These are phyloP conservation scores for Brenthis ino DNA, from an alignment of 2,888 invertebrate genomes.

Conservation along the genomic window DNA sequence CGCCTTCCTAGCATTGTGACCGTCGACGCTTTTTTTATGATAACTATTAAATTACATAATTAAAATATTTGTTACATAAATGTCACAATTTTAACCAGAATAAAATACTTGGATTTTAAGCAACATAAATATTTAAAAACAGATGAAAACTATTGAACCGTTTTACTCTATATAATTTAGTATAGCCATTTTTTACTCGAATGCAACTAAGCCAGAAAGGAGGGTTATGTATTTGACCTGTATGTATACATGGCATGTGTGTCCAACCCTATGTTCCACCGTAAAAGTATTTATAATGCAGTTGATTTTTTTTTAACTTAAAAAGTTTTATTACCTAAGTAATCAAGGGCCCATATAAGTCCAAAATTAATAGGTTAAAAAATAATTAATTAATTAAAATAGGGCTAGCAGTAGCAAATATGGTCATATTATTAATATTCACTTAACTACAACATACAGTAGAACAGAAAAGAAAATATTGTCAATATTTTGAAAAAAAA, in stretches of 20 bases:
- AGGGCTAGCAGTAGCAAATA: no score
- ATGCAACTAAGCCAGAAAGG: no score
- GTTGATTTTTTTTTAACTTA: no score
- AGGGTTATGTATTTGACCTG: no score
- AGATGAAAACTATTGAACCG: background rate
- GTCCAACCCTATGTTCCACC: no score
- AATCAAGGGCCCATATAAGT: no score
- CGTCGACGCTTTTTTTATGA: slow-evolving; percentile 39
- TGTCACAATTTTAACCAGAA: background rate
- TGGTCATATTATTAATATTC: background rate
- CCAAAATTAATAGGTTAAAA: no score
- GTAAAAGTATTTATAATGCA: no score
- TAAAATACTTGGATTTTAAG: background rate
- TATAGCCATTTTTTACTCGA: no score
- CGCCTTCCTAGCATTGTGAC: slow-evolving; percentile 40
- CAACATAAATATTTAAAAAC: background rate
- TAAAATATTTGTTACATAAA: background rate
- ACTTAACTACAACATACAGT: background rate
- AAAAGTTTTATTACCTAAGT: no score
- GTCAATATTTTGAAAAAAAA: slow-evolving; percentile 1
- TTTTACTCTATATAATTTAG: background rate
- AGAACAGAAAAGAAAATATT: background rate
- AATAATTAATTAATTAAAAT: no score
- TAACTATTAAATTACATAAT: background rate
- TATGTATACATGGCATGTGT: no score